phyloP scores from a whole-genome alignment of 2,113 vertebrate species.

The Pachycephala philippinensis region DNA sequence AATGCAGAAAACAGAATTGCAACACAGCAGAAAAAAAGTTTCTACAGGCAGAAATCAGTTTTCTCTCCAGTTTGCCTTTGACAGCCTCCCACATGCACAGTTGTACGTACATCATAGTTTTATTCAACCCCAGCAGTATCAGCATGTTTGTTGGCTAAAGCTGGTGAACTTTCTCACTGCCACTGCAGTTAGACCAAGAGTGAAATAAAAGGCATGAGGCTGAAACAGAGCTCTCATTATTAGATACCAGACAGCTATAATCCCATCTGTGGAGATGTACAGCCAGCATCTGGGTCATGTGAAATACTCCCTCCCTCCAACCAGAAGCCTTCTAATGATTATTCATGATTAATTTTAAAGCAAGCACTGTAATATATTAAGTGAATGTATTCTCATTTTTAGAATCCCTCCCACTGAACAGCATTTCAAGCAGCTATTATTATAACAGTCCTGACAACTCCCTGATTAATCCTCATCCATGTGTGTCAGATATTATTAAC shows the following conservation, averaged over 20 bases:
- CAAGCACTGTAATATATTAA: neutral
- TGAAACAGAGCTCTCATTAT: neutral
- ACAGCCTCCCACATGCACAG: neutral
- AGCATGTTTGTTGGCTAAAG: neutral
- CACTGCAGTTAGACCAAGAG: neutral
- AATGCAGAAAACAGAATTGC: neutral
- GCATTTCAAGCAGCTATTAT: neutral
- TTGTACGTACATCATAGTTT: neutral
- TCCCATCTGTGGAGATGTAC: neutral
- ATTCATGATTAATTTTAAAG: slow-evolving; percentile 25
- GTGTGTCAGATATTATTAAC: neutral
- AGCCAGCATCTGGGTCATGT: slow-evolving; percentile 23
- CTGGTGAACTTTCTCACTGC: neutral
- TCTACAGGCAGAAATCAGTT: neutral
- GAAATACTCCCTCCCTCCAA: neutral
- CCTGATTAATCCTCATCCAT: neutral
- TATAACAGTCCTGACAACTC: neutral
- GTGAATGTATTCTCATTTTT: neutral
- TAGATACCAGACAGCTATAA: neutral
- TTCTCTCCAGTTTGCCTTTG: neutral
- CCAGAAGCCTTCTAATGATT: neutral
- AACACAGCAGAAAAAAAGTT: neutral
- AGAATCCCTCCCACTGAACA: neutral
- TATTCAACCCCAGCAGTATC: neutral
- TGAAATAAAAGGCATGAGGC: neutral